Conservation (phyloP, 2,888 invertebrate genomes). For the Polietes domitor region DNA sequence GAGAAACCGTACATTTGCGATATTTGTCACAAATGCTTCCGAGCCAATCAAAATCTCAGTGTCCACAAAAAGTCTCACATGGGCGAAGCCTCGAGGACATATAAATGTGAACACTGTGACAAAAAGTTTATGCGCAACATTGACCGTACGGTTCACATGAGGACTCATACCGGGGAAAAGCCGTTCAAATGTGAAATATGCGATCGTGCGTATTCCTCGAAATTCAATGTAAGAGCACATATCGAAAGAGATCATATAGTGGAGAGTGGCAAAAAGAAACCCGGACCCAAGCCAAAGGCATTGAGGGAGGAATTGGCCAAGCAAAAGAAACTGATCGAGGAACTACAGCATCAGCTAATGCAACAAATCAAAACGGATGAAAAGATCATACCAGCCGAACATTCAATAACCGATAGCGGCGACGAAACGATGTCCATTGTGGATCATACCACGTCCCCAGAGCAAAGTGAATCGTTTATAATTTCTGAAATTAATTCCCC, state of each 20-base stretch:
- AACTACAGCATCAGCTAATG: conserved; percentile 67
- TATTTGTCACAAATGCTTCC: conserved; percentile 75
- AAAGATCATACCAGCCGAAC: conserved; percentile 47
- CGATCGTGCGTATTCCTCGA: conserved; percentile 77
- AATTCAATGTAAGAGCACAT: conserved; percentile 76
- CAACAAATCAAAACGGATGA: conserved; percentile 61
- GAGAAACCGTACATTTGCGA: conserved; percentile 78
- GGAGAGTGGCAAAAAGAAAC: conserved; percentile 61
- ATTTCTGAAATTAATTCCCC: conserved; percentile 46
- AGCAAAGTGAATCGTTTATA: conserved; percentile 51
- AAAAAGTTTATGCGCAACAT: conserved; percentile 78
- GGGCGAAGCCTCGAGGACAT: conserved; percentile 73
- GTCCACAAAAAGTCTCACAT: conserved; percentile 77
- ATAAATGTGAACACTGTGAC: conserved; percentile 77
- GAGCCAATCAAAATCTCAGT: conserved; percentile 78
- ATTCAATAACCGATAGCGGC: background rate
- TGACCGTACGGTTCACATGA: conserved; percentile 78
- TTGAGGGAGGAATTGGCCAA: conserved; percentile 71
- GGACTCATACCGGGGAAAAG: conserved; percentile 78
- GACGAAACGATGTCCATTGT: background rate
- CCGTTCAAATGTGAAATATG: conserved; percentile 76
- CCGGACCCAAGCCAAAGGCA: conserved; percentile 69
- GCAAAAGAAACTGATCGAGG: conserved; percentile 72
- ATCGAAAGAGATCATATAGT: conserved; percentile 76
- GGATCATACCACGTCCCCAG: background rate